Conservation (phyloP, 2,888 invertebrate species). For the Acheta domesticus region DNA sequence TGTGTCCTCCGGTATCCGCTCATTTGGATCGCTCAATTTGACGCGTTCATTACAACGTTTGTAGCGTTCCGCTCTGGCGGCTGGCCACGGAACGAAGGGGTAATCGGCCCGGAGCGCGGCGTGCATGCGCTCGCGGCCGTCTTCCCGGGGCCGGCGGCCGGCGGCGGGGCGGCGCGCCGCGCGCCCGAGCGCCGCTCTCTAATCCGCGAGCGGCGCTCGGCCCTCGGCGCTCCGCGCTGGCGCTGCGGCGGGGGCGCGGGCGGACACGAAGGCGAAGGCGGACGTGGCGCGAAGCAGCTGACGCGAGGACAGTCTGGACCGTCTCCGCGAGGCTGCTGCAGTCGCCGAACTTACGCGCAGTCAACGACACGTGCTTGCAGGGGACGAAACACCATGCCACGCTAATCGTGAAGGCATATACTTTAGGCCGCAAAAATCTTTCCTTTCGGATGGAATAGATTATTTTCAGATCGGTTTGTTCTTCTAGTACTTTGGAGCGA, state of each 20-base stretch:
- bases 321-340: no score
- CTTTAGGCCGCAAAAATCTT: no score
- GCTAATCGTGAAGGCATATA: no score
- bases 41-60: constrained; percentile 3
- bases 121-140: not conserved
- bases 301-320: no score
- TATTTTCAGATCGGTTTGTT: no score
- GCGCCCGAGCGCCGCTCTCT: not conserved
- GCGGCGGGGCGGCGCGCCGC: not conserved
- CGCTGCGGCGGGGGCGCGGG: not conserved
- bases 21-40: constrained; percentile 9
- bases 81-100: not conserved
- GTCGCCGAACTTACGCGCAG: no score
- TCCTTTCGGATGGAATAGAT: no score
- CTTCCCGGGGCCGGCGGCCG: not conserved
- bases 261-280: not conserved
- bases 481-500: no score
- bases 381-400: no score
- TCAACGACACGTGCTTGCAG: no score
- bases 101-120: not conserved
- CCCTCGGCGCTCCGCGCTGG: not conserved
- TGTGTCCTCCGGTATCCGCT: not conserved
- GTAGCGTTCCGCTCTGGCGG: not conserved
- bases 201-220: not conserved
- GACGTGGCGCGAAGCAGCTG: no score